phyloP scores from a whole-genome alignment of 1,140 invertebrate species.

The Caenorhabditis brenneri region DNA sequence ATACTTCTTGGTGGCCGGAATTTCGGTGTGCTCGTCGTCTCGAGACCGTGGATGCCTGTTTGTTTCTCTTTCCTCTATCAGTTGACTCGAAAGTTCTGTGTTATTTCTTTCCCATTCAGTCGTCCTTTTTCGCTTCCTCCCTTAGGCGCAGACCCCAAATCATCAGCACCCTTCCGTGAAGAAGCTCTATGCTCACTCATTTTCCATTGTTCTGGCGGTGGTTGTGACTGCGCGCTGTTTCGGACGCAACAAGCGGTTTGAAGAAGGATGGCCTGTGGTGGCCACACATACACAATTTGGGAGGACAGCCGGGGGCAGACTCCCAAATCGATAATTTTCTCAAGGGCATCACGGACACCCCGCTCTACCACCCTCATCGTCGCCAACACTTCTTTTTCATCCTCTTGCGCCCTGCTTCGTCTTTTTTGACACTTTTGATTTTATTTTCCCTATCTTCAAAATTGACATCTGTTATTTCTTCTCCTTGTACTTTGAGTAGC shows the following conservation, averaged over 20 bases:
- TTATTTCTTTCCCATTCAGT: not conserved
- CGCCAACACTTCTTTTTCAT: conserved; percentile 25
- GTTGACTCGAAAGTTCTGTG: conserved; percentile 40
- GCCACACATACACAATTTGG: conserved; percentile 27
- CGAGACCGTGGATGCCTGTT: conserved; percentile 16
- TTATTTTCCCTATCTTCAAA: not conserved
- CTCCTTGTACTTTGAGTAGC: no score
- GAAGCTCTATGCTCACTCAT: conserved; percentile 22
- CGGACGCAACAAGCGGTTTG: not conserved
- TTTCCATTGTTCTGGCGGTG: conserved; percentile 20
- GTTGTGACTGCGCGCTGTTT: not conserved
- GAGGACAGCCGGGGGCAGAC: conserved; percentile 24
- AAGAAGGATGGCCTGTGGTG: not conserved
- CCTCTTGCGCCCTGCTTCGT: not conserved
- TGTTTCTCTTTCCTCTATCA: conserved; percentile 27
- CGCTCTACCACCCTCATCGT: conserved; percentile 7
- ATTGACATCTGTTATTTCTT: not conserved
- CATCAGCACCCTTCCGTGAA: conserved; percentile 1
- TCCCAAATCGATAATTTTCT: conserved; percentile 48
- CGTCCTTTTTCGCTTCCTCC: not conserved
- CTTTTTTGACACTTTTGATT: not conserved
- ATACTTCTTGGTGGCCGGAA: conserved; percentile 21
- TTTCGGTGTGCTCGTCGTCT: conserved; percentile 10
- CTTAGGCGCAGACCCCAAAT: not conserved
- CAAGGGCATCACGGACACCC: conserved; percentile 27